A percentile compares a stretch with the other conserved stretches of the same genome.
These are phyloP conservation scores for Platalea minor DNA, from an alignment of 2,797 vertebrate genomes.

Conservation along the genomic window DNA sequence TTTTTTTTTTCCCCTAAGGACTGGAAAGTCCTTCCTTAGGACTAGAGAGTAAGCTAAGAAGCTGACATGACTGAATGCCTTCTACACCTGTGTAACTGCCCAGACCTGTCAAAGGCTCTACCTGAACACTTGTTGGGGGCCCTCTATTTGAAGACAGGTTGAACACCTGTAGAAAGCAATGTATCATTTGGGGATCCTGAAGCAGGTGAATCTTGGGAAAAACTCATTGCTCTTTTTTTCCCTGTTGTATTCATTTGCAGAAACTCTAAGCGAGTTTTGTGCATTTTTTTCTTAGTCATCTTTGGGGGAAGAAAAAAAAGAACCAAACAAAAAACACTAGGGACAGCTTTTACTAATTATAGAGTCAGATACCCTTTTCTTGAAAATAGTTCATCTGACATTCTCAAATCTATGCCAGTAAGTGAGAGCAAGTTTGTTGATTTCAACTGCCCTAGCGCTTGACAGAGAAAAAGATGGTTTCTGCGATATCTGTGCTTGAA, in stretches of 20 bases:
- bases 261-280: neutral
- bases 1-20: neutral
- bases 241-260: neutral
- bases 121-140: too few species aligned
- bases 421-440: neutral
- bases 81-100: neutral
- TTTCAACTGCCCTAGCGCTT: neutral
- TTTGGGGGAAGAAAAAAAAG: rapidly evolving
- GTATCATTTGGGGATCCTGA: neutral
- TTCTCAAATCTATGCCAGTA: neutral
- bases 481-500: neutral
- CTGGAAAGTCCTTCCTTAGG: neutral
- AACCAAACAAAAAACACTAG: neutral
- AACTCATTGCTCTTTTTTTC: neutral
- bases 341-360: neutral
- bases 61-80: neutral
- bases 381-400: neutral
- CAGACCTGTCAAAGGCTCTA: neutral
- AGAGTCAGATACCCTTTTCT: neutral
- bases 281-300: neutral
- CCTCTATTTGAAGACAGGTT: neutral
- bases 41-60: neutral
- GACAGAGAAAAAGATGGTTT: neutral
- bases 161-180: neutral
- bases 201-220: neutral